These are phyloP conservation scores for Diplodus sargus DNA, from an alignment of 2,797 vertebrate species.

Conservation along the genomic window DNA sequence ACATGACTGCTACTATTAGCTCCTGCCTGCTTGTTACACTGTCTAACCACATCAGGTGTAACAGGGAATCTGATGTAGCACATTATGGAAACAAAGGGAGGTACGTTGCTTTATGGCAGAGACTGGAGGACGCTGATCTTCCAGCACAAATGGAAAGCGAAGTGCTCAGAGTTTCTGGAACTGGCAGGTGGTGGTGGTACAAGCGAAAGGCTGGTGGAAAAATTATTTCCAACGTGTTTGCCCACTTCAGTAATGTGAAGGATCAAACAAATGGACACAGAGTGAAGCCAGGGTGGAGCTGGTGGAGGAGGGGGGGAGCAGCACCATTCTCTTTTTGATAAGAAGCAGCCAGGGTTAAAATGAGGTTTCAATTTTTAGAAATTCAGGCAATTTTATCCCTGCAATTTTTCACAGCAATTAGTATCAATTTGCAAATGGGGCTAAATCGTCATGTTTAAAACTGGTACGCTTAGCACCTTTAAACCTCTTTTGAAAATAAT, in stretches of 20 bases:
- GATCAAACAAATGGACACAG: constrained; percentile 49
- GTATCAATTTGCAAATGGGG: not conserved
- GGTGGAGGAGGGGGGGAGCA: constrained; percentile 12
- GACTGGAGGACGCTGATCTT: constrained; percentile 32
- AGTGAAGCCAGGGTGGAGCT: constrained; percentile 29
- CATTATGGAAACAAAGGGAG: constrained; percentile 51
- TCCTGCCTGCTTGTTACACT: not conserved
- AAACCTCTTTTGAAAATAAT: not conserved
- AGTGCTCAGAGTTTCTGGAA: constrained; percentile 52
- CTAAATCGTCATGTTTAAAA: not conserved
- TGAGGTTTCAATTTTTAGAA: not conserved
- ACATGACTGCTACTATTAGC: not conserved
- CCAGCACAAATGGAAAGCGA: constrained; percentile 47
- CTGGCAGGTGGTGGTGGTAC: constrained; percentile 44
- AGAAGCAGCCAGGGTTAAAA: constrained; percentile 14
- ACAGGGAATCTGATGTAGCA: constrained; percentile 41
- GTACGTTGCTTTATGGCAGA: constrained; percentile 10
- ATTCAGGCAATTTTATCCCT: not conserved
- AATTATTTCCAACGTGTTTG: constrained; percentile 56
- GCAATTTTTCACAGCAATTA: not conserved
- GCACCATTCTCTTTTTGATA: too few relatives aligned
- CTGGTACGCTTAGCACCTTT: not conserved
- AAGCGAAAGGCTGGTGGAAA: constrained; percentile 43
- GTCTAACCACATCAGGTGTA: constrained; percentile 23
- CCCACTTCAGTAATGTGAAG: constrained; percentile 46